Base-by-base conservation (phyloP, 1,140 invertebrate genomes). In the Microplitis mediator region DNA sequence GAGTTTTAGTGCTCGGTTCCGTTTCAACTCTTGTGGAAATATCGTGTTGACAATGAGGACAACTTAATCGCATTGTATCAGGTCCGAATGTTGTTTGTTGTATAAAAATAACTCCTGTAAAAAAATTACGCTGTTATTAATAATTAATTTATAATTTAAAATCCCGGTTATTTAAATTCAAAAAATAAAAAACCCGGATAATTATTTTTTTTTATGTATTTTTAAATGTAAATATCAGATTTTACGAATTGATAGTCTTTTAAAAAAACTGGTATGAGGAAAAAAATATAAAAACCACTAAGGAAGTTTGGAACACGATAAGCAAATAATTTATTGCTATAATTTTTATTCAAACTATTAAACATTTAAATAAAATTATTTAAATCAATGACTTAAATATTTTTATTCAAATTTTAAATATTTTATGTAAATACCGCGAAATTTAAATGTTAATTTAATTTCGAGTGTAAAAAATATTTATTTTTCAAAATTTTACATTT, bases 1-100 rank as follows among this genome's bases (percentile, higher is more conserved):
- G 91, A 4, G 91, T 91, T 76, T 88, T 90, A 0, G 85, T 87
- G 2, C 85, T 89, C 0, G 88, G 64, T 77, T 89, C 86, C 6
- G 84, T 83, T n/a, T 89, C 84, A 4, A 90, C 81, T 39, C 76
- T 79, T 0, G 89, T 89, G 0, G 79, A 74, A 45, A 91, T 87
- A 3, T 80, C 81, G 0, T 84, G 81, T 0, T 85, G 85, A 74
- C 91, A 92, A 5, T 88, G 80, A 0, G 90, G 90, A 76, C 90
- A 92, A 0, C 74, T 82, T 54, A 89, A 75, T 8, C 75, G 72
- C 45, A 86, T 82, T 3, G 88, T 79, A 1, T 86, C 81, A 0
- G 86, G 84, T 35, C 89, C 89, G 64, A 90, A 80, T 0, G 77
- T 45, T 3, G 35, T 2, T 3, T 2, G 14, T 9, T 69, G 61